Evolutionary conservation across 2,888 invertebrate genomes (phyloP).

Genomic region (Taphrorychus bicolor): DNA sequence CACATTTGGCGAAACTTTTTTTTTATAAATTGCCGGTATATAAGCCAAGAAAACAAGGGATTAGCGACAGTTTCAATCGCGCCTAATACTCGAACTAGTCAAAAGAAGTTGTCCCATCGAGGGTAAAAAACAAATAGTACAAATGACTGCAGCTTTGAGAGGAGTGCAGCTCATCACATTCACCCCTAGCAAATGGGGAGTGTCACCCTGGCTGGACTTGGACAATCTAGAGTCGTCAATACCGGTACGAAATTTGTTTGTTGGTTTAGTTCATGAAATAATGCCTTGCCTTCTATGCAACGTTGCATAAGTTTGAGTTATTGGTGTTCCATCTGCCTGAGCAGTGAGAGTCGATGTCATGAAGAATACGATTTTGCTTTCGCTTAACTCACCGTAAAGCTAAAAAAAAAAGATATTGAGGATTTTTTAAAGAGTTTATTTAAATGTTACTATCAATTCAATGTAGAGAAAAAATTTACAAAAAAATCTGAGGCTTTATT

Average conservation of each 20-base stretch:
- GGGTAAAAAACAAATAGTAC: neutral
- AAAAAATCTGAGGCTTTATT: no score
- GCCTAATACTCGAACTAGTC: neutral
- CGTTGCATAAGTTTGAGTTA: neutral
- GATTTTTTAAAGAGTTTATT: no score
- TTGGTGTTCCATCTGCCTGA: neutral
- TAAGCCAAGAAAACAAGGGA: slow-evolving; percentile 24
- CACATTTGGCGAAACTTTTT: slow-evolving; percentile 5
- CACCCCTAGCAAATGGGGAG: slow-evolving; percentile 19
- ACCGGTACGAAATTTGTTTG: slow-evolving; percentile 7
- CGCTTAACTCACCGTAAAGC: no score
- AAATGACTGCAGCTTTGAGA: neutral
- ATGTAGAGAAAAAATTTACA: no score
- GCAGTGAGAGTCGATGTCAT: no score
- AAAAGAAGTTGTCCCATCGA: neutral
- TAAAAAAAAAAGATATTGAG: no score
- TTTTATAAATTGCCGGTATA: slow-evolving; percentile 27
- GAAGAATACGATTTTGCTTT: no score
- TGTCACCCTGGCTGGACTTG: slow-evolving; percentile 23
- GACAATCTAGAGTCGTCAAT: neutral
- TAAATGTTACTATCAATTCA: no score
- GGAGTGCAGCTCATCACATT: slow-evolving; percentile 33
- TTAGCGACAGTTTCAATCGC: slow-evolving; percentile 18
- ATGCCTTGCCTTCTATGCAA: neutral
- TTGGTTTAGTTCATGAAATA: neutral